phyloP scores from a whole-genome alignment of 2,113 vertebrate species.

The Crypturellus undulatus region DNA sequence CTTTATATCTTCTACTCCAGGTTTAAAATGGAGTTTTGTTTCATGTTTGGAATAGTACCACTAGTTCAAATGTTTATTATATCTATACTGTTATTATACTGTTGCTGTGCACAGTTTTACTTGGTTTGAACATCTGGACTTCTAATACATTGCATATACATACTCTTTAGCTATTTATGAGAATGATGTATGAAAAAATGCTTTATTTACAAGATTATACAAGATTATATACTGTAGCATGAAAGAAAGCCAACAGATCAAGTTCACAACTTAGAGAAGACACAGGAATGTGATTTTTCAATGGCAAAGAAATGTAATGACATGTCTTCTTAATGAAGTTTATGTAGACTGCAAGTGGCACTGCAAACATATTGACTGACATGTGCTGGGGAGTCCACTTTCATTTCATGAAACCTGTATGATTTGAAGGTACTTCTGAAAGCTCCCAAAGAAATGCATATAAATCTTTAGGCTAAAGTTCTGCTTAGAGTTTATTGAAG shows the following conservation, averaged over 20 bases:
- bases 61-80: neutral
- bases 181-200: neutral
- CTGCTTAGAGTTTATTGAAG: neutral
- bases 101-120: neutral
- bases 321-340: neutral
- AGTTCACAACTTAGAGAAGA: neutral
- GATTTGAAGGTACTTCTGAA: neutral
- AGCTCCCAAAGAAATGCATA: neutral
- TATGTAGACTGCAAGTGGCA: neutral
- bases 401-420: neutral
- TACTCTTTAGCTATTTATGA: neutral
- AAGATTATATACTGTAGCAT: neutral
- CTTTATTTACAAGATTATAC: neutral
- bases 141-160: neutral
- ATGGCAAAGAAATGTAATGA: neutral
- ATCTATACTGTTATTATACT: neutral
- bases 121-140: neutral
- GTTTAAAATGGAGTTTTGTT: neutral
- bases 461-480: neutral
- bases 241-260: neutral
- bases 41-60: neutral
- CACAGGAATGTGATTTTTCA: neutral
- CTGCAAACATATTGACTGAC: neutral
- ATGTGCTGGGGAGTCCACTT: neutral
- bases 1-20: neutral